Evolutionary conservation across 2,113 vertebrate species (phyloP), one percentile per base, ranked within the genome.

Genomic region (Rhea americana): DNA sequence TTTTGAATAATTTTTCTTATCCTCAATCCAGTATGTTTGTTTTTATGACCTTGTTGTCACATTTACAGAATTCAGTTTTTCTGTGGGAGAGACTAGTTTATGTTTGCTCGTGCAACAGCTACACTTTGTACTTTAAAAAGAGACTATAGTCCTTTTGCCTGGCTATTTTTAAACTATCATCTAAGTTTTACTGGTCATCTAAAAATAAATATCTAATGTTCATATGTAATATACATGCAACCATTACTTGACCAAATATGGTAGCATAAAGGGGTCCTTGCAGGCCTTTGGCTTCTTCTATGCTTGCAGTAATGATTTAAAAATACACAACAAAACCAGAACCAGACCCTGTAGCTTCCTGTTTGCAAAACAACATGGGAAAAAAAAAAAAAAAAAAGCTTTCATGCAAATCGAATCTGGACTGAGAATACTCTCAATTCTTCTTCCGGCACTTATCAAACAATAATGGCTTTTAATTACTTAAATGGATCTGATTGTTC

Each of bases 131-230:
- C 58, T 89, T 75, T 75, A 53, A 89, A 93, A 90, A 92, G 58
- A 72, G 13, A n/a, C 14, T 63, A 53, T 41, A 61, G 22, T 89
- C 62, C 18, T 48, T 72, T 47, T 50, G 68, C 20, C 7, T 45
- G 11, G 70, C 53, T 96, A 96, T 90, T 95, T 96, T 96, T 96
- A 87, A 89, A 92, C 74, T 65, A 48, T 48, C 35, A 35, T 35
- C 7, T 35, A 53, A 35, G 73, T 91, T 89, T 84, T 24, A 35
- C 25, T 79, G 87, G 89, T 93, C 80, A 82, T 89, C 91, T 90
- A 96, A 96, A 96, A 96, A 95, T 93, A 95, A 84, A 5, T 79
- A 84, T 84, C 39, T 41, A 62, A 82, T 90, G 4, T 75, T 90
- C 66, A 37, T 45, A 39, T 30, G 58, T 85, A 76, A 32, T 51